phyloP scores from a whole-genome alignment of 2,888 invertebrate genomes.

The Muscina levida region DNA sequence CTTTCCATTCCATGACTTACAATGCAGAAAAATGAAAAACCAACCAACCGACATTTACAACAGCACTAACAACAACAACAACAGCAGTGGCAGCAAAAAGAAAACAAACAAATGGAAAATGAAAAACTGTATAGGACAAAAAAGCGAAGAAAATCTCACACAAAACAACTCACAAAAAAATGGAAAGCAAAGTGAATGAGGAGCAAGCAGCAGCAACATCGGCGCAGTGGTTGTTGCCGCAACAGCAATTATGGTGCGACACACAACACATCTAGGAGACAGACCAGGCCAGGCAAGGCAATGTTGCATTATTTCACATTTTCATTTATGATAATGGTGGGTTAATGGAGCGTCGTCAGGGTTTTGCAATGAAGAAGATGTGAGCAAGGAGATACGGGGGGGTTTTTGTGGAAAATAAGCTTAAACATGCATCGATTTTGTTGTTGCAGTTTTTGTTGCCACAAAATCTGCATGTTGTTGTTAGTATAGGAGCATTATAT shows the following conservation, averaged over 20 bases:
- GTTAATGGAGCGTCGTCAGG: constrained; percentile 29
- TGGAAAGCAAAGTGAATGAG: constrained; percentile 32
- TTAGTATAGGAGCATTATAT: background rate
- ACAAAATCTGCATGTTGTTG: constrained; percentile 22
- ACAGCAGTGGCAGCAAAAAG: constrained; percentile 51
- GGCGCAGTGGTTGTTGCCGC: background rate
- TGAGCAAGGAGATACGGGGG: background rate
- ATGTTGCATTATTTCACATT: constrained; percentile 64
- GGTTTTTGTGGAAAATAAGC: constrained; percentile 25
- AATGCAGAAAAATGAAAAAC: constrained; percentile 53
- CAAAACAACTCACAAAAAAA: constrained; percentile 1
- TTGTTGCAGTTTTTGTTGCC: too few relatives aligned
- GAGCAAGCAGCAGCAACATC: constrained; percentile 25
- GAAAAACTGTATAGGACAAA: constrained; percentile 1
- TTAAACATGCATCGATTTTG: constrained; percentile 62
- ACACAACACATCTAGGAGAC: constrained; percentile 37
- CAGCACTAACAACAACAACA: constrained; percentile 38
- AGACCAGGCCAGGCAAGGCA: constrained; percentile 13
- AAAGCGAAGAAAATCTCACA: constrained; percentile 12
- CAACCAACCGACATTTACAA: constrained; percentile 15
- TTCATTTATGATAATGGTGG: constrained; percentile 56
- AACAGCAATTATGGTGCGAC: constrained; percentile 30
- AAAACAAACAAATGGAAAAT: constrained; percentile 45
- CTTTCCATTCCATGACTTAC: constrained; percentile 62
- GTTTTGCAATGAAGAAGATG: constrained; percentile 10